phyloP scores from a whole-genome alignment of 2,113 vertebrate genomes.

The Cephalopholis sonnerati region DNA sequence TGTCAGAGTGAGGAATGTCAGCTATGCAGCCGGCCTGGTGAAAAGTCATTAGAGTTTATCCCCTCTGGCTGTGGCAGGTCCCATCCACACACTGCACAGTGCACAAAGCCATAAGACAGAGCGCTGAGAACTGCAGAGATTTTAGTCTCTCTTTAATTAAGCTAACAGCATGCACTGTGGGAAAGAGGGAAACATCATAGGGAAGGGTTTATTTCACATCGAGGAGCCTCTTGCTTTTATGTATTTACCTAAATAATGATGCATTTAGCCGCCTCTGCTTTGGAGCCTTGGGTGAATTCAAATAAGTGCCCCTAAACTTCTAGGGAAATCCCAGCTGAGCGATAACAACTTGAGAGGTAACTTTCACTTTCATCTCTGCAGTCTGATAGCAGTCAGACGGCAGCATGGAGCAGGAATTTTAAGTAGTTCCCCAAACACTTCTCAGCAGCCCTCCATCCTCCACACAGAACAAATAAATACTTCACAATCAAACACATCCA shows the following conservation, averaged over 20 bases:
- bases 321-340: conserved; percentile 56
- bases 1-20: conserved; percentile 77
- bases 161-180: conserved; percentile 58
- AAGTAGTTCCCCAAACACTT: conserved; percentile 29
- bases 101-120: conserved; percentile 35
- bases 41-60: conserved; percentile 77
- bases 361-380: conserved; percentile 60
- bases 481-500: neutral
- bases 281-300: neutral
- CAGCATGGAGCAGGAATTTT: conserved; percentile 43
- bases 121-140: conserved; percentile 14
- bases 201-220: conserved; percentile 15
- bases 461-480: conserved; percentile 26
- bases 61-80: conserved; percentile 68
- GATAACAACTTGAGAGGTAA: conserved; percentile 30
- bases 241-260: conserved; percentile 38
- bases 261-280: conserved; percentile 2
- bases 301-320: conserved; percentile 21
- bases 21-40: conserved; percentile 75
- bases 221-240: conserved; percentile 17
- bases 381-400: conserved; percentile 15
- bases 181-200: conserved; percentile 39
- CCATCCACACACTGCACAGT: conserved; percentile 46
- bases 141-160: conserved; percentile 62
- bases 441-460: conserved; percentile 7